Evolutionary conservation across 92 coral and sea anemone genomes (phyloP), one percentile per base, ranked within the genome.

Genomic region (Palythoa caribaeorum): DNA sequence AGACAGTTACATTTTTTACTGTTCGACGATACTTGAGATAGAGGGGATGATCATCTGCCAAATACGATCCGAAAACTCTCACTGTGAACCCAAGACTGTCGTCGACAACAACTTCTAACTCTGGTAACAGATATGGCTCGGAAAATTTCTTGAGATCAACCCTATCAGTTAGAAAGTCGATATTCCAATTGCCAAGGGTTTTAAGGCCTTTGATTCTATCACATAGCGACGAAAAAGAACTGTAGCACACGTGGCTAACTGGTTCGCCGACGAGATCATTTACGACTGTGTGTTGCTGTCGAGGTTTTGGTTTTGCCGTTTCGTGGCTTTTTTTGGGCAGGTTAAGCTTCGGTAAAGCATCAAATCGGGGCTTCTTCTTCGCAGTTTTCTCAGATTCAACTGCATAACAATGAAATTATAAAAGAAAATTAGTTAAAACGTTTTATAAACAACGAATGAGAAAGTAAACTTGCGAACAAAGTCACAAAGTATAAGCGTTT

Each of bases 31-130:
- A 79, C 36, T 79, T 19, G 19, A 54, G 59, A 68, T 87, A 92
- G 1, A 90, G 13, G 19, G 88, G 86, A 80, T 92, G 93, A 88
- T 90, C 90, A 5, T 90, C 95, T 6, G 84, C 84, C 76, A 93
- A 84, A 50, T 76, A 78, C 48, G 84, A 84, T 20, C 95, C 93
- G 72, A 74, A 92, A 21, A 87, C 93, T 87, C 84, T 87, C 44
- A 89, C 91, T 65, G 89, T 91, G 73, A 93, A 91, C 47, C 87
- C 92, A 55, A 55, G 62, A 55, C 96, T 92, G 75, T 90, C 90
- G 66, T 87, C 92, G 16, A 92, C 90, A 53, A 87, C 48, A 76
- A 90, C 39, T 89, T 90, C 92, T 36, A 89, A 60, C 80, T 60
- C 81, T 72, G 92, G 94, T 19, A 92, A 77, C 11, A 89, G 77